Evolutionary conservation across 2,797 vertebrate species (phyloP), one percentile per base, ranked within the genome.

Genomic region (Urosaurus nigricauda): DNA sequence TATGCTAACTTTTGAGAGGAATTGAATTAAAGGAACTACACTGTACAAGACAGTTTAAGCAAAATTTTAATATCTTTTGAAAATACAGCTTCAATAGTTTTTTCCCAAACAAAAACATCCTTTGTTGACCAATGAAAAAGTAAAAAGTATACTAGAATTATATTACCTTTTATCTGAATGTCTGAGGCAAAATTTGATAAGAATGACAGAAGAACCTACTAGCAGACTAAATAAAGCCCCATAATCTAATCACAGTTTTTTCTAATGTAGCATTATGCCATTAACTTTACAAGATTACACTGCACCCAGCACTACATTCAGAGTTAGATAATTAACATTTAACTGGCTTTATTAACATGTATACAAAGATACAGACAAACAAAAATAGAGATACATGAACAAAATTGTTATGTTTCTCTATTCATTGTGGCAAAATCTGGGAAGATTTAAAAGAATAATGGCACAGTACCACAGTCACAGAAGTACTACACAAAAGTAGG

Each of bases 151-250:
- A 89, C 75, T 40, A 88, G 83, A 89, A 86, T 77, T 90, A 92
- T 94, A 75, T 75, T 88, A 29, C 91, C 84, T 90, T 92, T 92
- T 94, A 92, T 86, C 83, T 79, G 77, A 95, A 95, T 85, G 86
- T 80, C 60, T 93, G 88, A 87, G 92, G 56, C 75, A 92, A 95
- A 96, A 96, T 95, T 90, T 92, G 95, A 96, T 96, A 90, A 94
- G 85, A 91, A 92, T 92, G 92, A 92, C 92, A 95, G 95, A 95
- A 74, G 56, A 93, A 94, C 68, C 93, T 93, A 68, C 43, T 63
- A 53, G 35, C 58, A 92, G 84, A 84, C 91, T 81, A 85, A 88
- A 84, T 84, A 80, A 90, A 93, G 70, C 88, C 58, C 0, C 74
- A 88, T 94, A 96, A 95, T 92, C 88, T 80, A 95, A 95, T 94